Conservation (phyloP, 2,113 vertebrate species). For the Pelmatolapia mariae region DNA sequence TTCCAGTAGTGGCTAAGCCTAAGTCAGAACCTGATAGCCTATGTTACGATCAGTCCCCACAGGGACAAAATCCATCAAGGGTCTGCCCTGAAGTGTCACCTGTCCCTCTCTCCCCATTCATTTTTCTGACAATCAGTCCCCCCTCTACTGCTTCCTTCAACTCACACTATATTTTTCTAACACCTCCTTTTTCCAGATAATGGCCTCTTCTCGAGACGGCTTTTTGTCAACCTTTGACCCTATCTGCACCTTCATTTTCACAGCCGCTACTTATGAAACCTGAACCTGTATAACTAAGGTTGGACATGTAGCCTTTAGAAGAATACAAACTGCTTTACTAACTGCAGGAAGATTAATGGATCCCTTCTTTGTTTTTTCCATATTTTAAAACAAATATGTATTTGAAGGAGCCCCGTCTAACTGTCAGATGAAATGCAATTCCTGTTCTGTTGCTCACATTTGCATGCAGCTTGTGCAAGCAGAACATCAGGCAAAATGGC, state of each 20-base stretch:
- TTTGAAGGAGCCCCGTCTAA: not conserved
- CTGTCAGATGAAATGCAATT: not conserved
- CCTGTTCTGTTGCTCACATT: not conserved
- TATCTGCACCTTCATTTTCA: not conserved
- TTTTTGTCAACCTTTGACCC: not conserved
- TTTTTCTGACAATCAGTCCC: conserved; percentile 34
- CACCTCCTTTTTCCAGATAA: not conserved
- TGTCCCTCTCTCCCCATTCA: conserved; percentile 20
- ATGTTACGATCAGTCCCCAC: conserved; percentile 24
- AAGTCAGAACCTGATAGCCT: conserved; percentile 32
- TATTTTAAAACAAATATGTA: not conserved
- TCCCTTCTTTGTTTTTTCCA: not conserved
- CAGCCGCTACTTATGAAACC: not conserved
- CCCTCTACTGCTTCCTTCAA: not conserved
- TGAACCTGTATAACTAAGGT: not conserved
- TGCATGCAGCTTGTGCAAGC: not conserved
- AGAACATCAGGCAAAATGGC: not conserved
- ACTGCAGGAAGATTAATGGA: not conserved
- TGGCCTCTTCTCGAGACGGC: not conserved
- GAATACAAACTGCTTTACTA: not conserved
- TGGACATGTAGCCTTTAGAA: not conserved
- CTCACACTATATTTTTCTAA: not conserved
- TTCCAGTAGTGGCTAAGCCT: conserved; percentile 17
- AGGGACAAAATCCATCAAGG: conserved; percentile 54
- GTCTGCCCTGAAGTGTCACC: conserved; percentile 30